Base-by-base conservation (phyloP, 2,888 invertebrate species). In the Sipha maydis region DNA sequence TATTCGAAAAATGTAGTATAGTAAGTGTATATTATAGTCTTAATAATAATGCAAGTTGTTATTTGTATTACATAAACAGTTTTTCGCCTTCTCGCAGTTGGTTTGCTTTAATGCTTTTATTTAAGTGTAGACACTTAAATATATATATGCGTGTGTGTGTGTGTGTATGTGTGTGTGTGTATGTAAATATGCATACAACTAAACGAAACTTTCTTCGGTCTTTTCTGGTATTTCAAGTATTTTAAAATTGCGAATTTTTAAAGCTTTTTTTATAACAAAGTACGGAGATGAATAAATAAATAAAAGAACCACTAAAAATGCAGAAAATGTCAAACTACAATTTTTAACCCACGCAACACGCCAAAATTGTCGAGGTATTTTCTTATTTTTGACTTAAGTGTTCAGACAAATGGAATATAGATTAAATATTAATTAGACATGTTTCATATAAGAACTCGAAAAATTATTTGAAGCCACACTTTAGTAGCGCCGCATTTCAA, bases 241-340 rank as follows among this genome's bases (percentile, higher is more conserved):
- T 83, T 83, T 34, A 71, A 83, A 83, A 83, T 83, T 54, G 31
- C 83, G 48, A 71, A 73, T 73, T 83, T 71, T 25, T 73, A 34
- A 31, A 83, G 54, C 54, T 38, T 56, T 56, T 73, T 34, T 41
- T 5, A 41, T 41, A 41, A 8, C 0, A 11, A 41, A 41, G 41
- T 41, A 41, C 2, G 34, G 4, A 17, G 73, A 31, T 31, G 25
- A 69, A 28, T 19, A 21, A 82, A 48, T 21, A 28, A 41, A 41
- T 38, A 48, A 41, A 83, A 82, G 21, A 82, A 71, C 69, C 80
- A 73, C 69, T 38, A 48, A 73, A 67, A 82, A 71, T 69, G 80
- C 80, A 19, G 48, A 69, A 83, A 71, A 83, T 83, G 83, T 83
- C 83, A 73, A 83, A 83, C 71, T 75, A 75, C 56, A 73, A 83